phyloP scores from a whole-genome alignment of 2,888 invertebrate genomes.

The Tupiocoris notatus region DNA sequence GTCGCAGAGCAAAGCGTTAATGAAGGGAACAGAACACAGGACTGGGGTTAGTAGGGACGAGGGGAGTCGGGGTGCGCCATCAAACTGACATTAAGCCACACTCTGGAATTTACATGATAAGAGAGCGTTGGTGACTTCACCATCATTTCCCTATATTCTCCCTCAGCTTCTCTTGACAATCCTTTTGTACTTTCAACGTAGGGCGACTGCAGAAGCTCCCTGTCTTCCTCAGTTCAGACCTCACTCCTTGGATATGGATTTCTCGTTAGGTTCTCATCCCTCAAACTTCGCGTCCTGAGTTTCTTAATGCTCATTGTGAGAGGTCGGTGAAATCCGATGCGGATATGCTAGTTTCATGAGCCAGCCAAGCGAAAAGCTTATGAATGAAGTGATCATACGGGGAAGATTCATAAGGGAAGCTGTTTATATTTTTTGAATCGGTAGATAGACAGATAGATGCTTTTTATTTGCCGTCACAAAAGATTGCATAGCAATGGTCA shows the following conservation, averaged over 20 bases:
- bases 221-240: slow-evolving; percentile 13
- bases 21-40: not conserved
- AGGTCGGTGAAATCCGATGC: not conserved
- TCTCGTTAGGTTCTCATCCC: slow-evolving; percentile 29
- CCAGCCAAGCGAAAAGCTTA: not conserved
- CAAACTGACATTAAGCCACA: slow-evolving; percentile 44
- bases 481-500: too few relatives aligned
- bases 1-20: slow-evolving; percentile 19
- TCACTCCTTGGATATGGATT: slow-evolving; percentile 38
- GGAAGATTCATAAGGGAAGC: too few relatives aligned
- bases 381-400: too few relatives aligned
- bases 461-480: too few relatives aligned
- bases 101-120: slow-evolving; percentile 44
- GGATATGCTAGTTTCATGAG: not conserved
- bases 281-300: not conserved
- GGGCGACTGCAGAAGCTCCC: not conserved
- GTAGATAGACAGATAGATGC: too few relatives aligned
- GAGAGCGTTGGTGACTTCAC: slow-evolving; percentile 5
- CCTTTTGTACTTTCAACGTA: slow-evolving; percentile 12
- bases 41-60: not conserved
- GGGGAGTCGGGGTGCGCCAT: slow-evolving; percentile 17
- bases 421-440: too few relatives aligned
- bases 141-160: not conserved
- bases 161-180: slow-evolving; percentile 5
- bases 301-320: not conserved